Conservation (phyloP, 2,113 vertebrate species). For the Hemibagrus wyckioides region DNA sequence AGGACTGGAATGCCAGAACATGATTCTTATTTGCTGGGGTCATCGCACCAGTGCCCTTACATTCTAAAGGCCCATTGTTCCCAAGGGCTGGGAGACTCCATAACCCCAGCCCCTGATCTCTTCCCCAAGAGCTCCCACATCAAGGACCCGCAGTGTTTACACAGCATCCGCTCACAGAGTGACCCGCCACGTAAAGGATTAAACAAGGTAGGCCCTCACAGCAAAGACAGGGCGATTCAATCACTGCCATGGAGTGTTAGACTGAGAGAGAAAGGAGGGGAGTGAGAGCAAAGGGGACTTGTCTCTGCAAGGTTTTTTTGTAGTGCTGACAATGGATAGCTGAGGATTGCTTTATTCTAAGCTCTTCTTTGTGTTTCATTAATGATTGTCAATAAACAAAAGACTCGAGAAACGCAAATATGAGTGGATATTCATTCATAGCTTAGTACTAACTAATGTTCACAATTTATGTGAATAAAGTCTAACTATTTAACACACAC, state of each 20-base stretch:
- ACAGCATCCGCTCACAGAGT: constrained; percentile 74
- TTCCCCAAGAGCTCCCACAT: constrained; percentile 70
- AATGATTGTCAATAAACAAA: constrained; percentile 32
- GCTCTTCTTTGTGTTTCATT: constrained; percentile 40
- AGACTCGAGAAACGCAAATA: constrained; percentile 10
- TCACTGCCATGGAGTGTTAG: constrained; percentile 49
- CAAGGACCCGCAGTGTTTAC: constrained; percentile 77
- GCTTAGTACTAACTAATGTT: not conserved
- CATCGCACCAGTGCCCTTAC: constrained; percentile 76
- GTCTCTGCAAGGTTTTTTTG: constrained; percentile 35
- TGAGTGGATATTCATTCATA: constrained; percentile 2
- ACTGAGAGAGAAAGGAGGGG: constrained; percentile 19
- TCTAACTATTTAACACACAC: not conserved
- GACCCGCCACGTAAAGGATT: constrained; percentile 74
- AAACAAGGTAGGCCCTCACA: constrained; percentile 65
- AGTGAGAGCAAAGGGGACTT: constrained; percentile 35
- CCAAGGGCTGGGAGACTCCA: constrained; percentile 71
- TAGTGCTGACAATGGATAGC: constrained; percentile 35
- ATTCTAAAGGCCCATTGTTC: constrained; percentile 81
- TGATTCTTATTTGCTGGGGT: constrained; percentile 81
- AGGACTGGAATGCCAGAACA: constrained; percentile 79
- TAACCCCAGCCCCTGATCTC: constrained; percentile 54
- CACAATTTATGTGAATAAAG: not conserved
- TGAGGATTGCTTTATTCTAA: constrained; percentile 29
- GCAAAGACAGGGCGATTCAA: constrained; percentile 52